phyloP scores from a whole-genome alignment of 2,797 vertebrate species.

The Synaphobranchus kaupii region DNA sequence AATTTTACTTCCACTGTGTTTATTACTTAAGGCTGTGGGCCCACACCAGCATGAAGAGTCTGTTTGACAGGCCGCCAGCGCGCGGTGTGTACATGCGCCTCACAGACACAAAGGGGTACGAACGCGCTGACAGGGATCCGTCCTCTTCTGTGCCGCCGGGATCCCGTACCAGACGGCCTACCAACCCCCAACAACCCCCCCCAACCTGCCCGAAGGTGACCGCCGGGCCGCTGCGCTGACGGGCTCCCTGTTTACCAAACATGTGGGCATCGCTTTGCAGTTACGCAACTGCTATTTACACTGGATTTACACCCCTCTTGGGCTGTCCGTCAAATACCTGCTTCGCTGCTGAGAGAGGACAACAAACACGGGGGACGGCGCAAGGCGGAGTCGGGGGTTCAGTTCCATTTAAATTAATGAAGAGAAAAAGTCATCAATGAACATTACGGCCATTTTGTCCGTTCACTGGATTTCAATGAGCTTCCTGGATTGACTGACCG shows the following conservation, averaged over 20 bases:
- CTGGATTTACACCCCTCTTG: not conserved
- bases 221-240: not conserved
- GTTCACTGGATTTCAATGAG: not conserved
- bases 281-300: conserved; percentile 5
- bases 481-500: too few species aligned
- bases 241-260: conserved; percentile 1
- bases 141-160: not conserved
- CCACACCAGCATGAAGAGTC: not conserved
- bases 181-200: not conserved
- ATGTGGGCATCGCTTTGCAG: not conserved
- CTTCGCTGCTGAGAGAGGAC: not conserved
- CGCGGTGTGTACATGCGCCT: not conserved
- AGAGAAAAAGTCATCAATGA: not conserved
- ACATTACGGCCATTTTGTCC: not conserved
- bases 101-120: not conserved
- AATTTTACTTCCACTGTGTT: not conserved
- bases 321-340: not conserved
- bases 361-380: not conserved
- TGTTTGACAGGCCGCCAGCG: not conserved
- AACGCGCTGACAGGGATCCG: not conserved
- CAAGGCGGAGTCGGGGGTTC: not conserved
- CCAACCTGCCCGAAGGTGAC: not conserved
- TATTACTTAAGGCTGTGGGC: not conserved
- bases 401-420: not conserved
- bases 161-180: not conserved